A percentile compares a stretch with the other conserved stretches of the same genome.
Evolutionary conservation across 2,888 invertebrate genomes (phyloP).

Genomic region (Cephus sareptanus): DNA sequence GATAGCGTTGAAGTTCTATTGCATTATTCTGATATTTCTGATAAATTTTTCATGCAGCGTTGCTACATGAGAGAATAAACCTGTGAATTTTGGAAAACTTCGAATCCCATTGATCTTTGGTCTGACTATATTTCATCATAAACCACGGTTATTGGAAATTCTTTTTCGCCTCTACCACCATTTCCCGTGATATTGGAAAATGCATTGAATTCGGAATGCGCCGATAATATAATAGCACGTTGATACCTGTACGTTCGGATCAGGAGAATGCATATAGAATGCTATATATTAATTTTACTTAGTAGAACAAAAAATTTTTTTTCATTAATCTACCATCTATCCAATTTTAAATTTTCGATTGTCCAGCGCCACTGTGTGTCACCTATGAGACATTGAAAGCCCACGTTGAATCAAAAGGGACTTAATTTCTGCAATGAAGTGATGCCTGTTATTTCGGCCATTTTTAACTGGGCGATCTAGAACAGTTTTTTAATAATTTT

Average conservation of each 20-base stretch:
- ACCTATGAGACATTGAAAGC: not conserved
- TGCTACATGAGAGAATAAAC: not conserved
- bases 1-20: not conserved
- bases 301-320: not conserved
- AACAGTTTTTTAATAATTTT: no score
- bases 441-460: not conserved
- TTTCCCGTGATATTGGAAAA: conserved; percentile 21
- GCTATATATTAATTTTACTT: not conserved
- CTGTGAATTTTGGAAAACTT: not conserved
- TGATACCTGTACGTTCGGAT: not conserved
- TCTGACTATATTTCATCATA: conserved; percentile 23
- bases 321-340: not conserved
- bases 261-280: no score
- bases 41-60: not conserved
- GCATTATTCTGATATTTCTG: not conserved
- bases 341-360: not conserved
- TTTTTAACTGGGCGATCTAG: not conserved
- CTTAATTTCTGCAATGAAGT: not conserved
- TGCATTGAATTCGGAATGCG: conserved; percentile 9
- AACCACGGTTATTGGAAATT: conserved; percentile 42
- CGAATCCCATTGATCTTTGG: not conserved
- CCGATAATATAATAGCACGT: not conserved
- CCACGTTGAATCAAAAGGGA: not conserved
- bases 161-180: conserved; percentile 26
- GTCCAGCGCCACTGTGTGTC: not conserved